Percentiles rank a stretch among this genome's conserved stretches.
These are phyloP conservation scores for Podotricha telesiphe DNA, from an alignment of 2,888 invertebrate species.

Conservation along the genomic window DNA sequence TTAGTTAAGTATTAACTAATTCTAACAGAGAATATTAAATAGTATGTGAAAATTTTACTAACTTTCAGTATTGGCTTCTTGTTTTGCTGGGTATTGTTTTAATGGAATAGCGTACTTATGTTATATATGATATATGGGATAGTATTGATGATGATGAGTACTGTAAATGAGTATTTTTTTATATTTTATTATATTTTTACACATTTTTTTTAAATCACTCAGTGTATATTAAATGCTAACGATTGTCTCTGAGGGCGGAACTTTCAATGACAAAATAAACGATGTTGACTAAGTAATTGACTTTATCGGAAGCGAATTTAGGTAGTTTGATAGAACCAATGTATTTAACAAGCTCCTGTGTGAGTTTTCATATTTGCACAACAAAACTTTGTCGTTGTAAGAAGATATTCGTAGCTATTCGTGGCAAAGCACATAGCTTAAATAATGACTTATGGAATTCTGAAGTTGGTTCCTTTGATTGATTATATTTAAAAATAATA, in stretches of 20 bases:
- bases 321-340: constrained; percentile 19
- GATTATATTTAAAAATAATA: background rate
- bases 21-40: constrained; percentile 11
- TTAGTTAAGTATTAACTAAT: constrained; percentile 17
- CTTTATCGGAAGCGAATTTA: constrained; percentile 4
- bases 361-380: constrained; percentile 31
- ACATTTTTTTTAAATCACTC: no score
- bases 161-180: no score
- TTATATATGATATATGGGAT: no score
- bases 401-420: constrained; percentile 30
- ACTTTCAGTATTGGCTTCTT: background rate
- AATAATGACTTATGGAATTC: constrained; percentile 29
- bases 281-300: constrained; percentile 2
- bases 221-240: background rate
- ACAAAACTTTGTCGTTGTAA: constrained; percentile 25
- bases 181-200: no score
- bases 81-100: background rate
- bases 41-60: background rate
- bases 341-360: constrained; percentile 19
- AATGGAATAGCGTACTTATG: background rate
- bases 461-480: constrained; percentile 19
- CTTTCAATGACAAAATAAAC: background rate
- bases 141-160: no score
- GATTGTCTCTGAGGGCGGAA: background rate
- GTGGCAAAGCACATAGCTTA: constrained; percentile 28